These are phyloP conservation scores for Rutilus rutilus DNA, from an alignment of 2,113 vertebrate genomes.

Conservation along the genomic window DNA sequence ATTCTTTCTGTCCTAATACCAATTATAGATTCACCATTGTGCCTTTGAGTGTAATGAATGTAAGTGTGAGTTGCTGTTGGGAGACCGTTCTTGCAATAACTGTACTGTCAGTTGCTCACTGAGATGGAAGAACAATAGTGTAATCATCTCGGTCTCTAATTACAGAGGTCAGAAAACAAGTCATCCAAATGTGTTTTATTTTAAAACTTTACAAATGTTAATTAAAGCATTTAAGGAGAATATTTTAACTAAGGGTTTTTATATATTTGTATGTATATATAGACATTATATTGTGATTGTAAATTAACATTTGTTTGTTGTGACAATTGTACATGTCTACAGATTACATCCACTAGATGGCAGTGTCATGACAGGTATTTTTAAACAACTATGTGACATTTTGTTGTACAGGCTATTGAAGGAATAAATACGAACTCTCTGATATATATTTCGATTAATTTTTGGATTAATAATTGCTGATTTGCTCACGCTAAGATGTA, in stretches of 20 bases:
- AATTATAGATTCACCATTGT: background rate
- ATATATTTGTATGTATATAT: background rate
- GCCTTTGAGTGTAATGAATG: background rate
- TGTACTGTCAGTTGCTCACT: background rate
- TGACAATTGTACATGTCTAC: background rate
- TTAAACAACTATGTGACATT: background rate
- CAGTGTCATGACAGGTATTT: background rate
- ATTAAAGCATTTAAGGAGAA: background rate
- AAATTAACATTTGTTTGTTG: too few species aligned
- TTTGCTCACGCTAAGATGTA: too few species aligned
- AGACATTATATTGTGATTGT: background rate
- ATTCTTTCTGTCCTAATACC: background rate
- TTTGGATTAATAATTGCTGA: background rate
- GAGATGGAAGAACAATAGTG: background rate
- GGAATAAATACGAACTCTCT: background rate
- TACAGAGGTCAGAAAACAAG: background rate
- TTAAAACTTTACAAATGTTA: background rate
- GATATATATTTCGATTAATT: background rate
- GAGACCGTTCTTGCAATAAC: background rate
- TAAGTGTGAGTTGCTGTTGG: background rate
- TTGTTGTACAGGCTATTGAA: background rate
- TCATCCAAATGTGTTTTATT: background rate
- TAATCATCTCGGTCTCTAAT: background rate
- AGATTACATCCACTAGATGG: constrained; percentile 6
- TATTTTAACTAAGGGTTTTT: background rate